phyloP scores from a whole-genome alignment of 2,888 invertebrate genomes.

The Pterostichus niger region DNA sequence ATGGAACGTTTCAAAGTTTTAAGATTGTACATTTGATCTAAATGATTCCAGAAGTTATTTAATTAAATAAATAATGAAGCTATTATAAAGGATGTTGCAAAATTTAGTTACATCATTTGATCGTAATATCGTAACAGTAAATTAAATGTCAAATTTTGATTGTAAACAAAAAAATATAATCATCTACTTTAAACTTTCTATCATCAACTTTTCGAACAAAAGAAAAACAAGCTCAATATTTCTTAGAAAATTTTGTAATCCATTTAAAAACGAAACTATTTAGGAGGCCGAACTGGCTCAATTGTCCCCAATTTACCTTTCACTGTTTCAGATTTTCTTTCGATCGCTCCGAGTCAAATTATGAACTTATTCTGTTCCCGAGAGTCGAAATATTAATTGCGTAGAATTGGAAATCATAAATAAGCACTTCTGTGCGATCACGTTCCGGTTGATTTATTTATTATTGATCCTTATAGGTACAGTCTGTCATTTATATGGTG shows the following conservation, averaged over 20 bases:
- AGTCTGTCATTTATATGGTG: constrained; percentile 14
- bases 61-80: constrained; percentile 17
- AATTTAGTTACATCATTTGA: constrained; percentile 38
- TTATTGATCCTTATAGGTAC: constrained; percentile 22
- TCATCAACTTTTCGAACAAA: constrained; percentile 1
- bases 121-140: neutral
- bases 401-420: constrained; percentile 44
- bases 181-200: constrained; percentile 6
- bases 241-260: constrained; percentile 1
- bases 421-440: constrained; percentile 54
- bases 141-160: constrained; percentile 14
- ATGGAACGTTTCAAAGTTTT: neutral
- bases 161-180: constrained; percentile 2
- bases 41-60: neutral
- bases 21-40: neutral
- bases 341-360: neutral
- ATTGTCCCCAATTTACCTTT: constrained; percentile 26
- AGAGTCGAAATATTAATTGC: constrained; percentile 49
- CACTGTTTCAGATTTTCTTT: constrained; percentile 7
- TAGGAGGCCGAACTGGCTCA: neutral
- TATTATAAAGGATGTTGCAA: constrained; percentile 31
- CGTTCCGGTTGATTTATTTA: constrained; percentile 54
- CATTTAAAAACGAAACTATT: neutral
- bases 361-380: neutral
- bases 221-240: neutral